Evolutionary conservation across 2,113 vertebrate species (phyloP).

Genomic region (Pseudorectes ferrugineus): DNA sequence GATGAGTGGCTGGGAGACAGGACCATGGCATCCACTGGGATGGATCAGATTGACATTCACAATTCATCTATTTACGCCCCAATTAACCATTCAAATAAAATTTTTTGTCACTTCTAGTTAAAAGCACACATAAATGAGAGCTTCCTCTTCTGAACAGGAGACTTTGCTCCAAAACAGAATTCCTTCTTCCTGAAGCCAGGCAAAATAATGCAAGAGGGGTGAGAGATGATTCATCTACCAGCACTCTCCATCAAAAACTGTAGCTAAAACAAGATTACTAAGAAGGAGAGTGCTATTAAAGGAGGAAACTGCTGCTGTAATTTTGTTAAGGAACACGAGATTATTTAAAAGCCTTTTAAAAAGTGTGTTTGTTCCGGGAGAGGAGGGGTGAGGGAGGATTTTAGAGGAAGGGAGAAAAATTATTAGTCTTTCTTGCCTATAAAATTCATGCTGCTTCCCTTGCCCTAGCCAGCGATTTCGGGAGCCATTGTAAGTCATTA

Average conservation of each 20-base stretch:
- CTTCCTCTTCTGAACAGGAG: slow-evolving; percentile 7
- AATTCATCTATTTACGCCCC: slow-evolving; percentile 2
- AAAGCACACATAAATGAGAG: slow-evolving; percentile 8
- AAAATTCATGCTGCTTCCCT: slow-evolving; percentile 17
- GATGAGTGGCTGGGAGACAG: not conserved
- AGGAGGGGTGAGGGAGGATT: slow-evolving; percentile 7
- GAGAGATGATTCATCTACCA: slow-evolving; percentile 40
- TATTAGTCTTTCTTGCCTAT: slow-evolving; percentile 18
- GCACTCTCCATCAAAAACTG: slow-evolving; percentile 18
- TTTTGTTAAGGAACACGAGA: slow-evolving; percentile 56
- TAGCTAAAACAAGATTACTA: slow-evolving; percentile 61
- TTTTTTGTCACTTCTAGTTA: slow-evolving; percentile 45
- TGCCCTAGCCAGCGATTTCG: not conserved
- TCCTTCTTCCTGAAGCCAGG: slow-evolving; percentile 4
- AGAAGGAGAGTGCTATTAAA: slow-evolving; percentile 58
- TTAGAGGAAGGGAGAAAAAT: slow-evolving; percentile 1
- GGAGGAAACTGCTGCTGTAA: slow-evolving; percentile 51
- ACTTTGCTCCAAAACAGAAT: not conserved
- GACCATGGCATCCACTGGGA: not conserved
- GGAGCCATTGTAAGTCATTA: not conserved
- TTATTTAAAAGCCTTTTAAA: slow-evolving; percentile 63
- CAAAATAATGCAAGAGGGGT: slow-evolving; percentile 12
- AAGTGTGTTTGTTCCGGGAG: slow-evolving; percentile 32
- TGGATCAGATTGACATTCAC: not conserved
- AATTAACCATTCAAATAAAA: slow-evolving; percentile 41